Conservation (phyloP, 1,140 invertebrate genomes). For the Drosophila ananassae region DNA sequence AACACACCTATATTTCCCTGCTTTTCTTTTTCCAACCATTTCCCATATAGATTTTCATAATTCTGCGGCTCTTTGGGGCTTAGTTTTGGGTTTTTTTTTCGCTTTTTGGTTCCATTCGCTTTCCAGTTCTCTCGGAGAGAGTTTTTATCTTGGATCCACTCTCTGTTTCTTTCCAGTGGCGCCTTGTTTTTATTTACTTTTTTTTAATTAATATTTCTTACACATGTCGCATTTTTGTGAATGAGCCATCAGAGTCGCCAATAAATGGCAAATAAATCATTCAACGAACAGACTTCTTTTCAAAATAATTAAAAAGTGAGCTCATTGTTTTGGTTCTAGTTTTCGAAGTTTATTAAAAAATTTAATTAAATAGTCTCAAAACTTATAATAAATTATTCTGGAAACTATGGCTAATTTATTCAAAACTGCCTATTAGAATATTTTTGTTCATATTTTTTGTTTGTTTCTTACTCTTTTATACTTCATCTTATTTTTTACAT, state of each 20-base stretch:
- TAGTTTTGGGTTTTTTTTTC: conserved; percentile 17
- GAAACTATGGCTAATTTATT: too few relatives aligned
- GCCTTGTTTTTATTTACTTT: conserved; percentile 78
- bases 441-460: too few relatives aligned
- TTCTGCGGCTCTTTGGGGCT: conserved; percentile 61
- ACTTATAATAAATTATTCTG: too few relatives aligned
- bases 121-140: conserved; percentile 1
- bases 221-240: conserved; percentile 68
- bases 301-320: conserved; percentile 45
- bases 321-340: conserved; percentile 38
- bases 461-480: too few relatives aligned
- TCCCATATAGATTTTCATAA: conserved; percentile 80
- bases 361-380: too few relatives aligned
- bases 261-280: conserved; percentile 63
- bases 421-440: too few relatives aligned
- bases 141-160: not conserved
- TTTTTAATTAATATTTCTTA: conserved; percentile 69
- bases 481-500: too few relatives aligned
- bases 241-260: conserved; percentile 39
- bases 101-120: not conserved
- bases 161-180: conserved; percentile 57
- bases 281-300: conserved; percentile 21
- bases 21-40: conserved; percentile 59
- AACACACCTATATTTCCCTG: conserved; percentile 29
- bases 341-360: not conserved